Conservation (phyloP, 2,888 invertebrate species). For the Platynereis dumerilii region DNA sequence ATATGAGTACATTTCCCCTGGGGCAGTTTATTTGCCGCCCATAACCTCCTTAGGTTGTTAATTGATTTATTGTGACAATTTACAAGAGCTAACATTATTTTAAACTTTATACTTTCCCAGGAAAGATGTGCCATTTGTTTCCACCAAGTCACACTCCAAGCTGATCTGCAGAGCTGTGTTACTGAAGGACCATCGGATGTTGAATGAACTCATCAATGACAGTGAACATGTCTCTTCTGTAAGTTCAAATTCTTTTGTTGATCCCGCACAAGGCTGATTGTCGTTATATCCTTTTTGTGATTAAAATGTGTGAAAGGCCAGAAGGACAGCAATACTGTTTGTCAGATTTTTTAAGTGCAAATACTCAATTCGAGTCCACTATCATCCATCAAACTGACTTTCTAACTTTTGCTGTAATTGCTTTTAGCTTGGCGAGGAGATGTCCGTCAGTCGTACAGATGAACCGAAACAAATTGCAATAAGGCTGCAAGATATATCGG, state of each 20-base stretch:
- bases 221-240: conserved; percentile 54
- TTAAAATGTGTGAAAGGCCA: not conserved
- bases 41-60: not conserved
- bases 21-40: not conserved
- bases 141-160: conserved; percentile 62
- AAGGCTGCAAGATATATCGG: not conserved
- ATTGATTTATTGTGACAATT: not conserved
- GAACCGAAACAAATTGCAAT: not conserved
- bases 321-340: too few species aligned
- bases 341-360: too few species aligned
- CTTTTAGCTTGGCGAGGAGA: not conserved
- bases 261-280: not conserved
- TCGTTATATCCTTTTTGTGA: not conserved
- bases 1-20: too few species aligned
- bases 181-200: conserved; percentile 57
- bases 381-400: too few species aligned
- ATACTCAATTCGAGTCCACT: too few species aligned
- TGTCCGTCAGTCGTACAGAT: not conserved
- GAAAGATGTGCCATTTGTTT: conserved; percentile 64
- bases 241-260: not conserved
- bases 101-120: conserved; percentile 45
- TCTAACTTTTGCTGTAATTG: too few species aligned
- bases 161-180: conserved; percentile 64
- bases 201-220: conserved; percentile 59
- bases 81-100: not conserved